phyloP scores from a whole-genome alignment of 2,797 vertebrate species.

The Choloepus didactylus region DNA sequence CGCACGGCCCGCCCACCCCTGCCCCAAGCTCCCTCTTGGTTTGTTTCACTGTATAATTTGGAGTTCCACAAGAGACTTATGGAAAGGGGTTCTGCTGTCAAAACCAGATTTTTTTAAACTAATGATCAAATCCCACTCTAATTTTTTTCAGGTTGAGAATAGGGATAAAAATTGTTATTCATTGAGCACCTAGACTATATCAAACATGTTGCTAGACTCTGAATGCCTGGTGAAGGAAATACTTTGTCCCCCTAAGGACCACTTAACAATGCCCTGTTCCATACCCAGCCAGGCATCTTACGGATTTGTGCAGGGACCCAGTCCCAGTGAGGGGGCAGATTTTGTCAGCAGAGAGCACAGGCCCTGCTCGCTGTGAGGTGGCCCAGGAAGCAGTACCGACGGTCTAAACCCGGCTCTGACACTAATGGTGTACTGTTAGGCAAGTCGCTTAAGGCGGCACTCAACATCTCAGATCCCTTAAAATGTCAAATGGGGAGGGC shows the following conservation, averaged over 20 bases:
- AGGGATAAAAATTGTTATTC: constrained; percentile 36
- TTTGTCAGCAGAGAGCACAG: neutral
- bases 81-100: neutral
- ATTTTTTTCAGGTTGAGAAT: neutral
- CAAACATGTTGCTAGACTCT: constrained; percentile 50
- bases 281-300: neutral
- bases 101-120: constrained; percentile 29
- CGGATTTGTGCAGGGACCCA: neutral
- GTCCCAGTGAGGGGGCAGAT: neutral
- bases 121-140: constrained; percentile 30
- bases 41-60: neutral
- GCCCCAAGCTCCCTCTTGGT: neutral
- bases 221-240: constrained; percentile 32
- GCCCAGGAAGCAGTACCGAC: neutral
- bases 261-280: neutral
- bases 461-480: neutral
- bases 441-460: neutral
- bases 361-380: neutral
- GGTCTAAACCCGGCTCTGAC: neutral
- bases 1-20: neutral
- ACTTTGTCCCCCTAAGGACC: neutral
- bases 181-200: neutral
- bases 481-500: neutral
- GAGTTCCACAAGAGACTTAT: neutral
- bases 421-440: neutral